A percentile compares a stretch with the other conserved stretches of the same genome.
Conservation (phyloP, 37 sponge, comb jelly and placozoan genomes). For the Cliona cf. orientalis region DNA sequence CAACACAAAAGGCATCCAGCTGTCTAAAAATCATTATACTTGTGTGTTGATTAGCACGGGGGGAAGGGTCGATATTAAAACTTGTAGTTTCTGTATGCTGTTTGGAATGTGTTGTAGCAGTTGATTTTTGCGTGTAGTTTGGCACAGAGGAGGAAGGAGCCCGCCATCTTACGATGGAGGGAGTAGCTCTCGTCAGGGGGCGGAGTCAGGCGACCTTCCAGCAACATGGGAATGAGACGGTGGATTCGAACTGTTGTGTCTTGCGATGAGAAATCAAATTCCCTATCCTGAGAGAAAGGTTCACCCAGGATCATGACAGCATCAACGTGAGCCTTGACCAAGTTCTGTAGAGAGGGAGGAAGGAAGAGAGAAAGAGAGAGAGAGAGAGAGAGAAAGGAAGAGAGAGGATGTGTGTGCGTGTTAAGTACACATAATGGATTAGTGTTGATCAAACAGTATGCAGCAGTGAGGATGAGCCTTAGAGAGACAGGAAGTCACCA, state of each 20-base stretch:
- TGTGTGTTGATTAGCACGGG: too few relatives aligned
- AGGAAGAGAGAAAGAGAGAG: too few relatives aligned
- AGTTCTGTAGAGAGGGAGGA: neutral
- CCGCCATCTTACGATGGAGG: conserved; percentile 89
- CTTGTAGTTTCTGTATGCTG: conserved; percentile 49
- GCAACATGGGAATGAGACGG: conserved; percentile 71
- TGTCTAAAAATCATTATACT: too few relatives aligned
- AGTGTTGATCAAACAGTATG: too few relatives aligned
- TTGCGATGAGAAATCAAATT: conserved; percentile 81
- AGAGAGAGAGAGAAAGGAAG: too few relatives aligned
- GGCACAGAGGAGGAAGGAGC: conserved; percentile 87
- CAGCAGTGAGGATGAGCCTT: too few relatives aligned
- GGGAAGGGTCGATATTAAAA: too few relatives aligned
- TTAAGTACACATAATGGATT: too few relatives aligned
- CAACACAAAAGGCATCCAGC: too few relatives aligned
- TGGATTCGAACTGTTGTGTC: conserved; percentile 73
- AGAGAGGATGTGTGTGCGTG: too few relatives aligned
- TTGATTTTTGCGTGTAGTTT: conserved; percentile 72
- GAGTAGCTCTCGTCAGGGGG: conserved; percentile 96
- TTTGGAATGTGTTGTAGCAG: conserved; percentile 78
- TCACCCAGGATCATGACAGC: conserved; percentile 85
- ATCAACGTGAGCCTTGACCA: conserved; percentile 55
- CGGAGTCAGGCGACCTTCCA: conserved; percentile 83
- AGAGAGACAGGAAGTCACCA: too few relatives aligned
- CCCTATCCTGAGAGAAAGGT: conserved; percentile 64